Evolutionary conservation across 2,113 vertebrate genomes (phyloP).

Genomic region (Dendrocopos noguchii): DNA sequence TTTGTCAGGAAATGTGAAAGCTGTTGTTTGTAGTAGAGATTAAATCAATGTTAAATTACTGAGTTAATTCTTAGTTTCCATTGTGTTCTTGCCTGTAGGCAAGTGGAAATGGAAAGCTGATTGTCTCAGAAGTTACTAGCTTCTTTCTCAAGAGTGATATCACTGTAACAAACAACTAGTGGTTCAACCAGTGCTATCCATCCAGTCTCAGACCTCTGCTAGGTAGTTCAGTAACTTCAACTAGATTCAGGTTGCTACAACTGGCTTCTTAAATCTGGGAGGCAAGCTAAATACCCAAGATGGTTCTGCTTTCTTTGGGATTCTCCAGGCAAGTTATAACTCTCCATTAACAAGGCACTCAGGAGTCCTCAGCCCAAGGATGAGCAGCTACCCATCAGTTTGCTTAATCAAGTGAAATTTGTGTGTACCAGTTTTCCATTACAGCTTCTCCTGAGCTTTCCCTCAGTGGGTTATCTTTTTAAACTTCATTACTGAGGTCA

Average conservation of each 20-base stretch:
- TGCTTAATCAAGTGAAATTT: neutral
- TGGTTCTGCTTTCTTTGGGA: neutral
- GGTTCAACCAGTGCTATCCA: neutral
- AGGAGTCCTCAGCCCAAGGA: neutral
- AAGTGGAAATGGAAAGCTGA: neutral
- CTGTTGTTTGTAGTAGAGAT: neutral
- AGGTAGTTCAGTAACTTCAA: neutral
- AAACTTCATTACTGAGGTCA: neutral
- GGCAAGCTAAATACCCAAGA: neutral
- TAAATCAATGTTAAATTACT: neutral
- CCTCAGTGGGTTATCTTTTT: neutral
- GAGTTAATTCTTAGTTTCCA: neutral
- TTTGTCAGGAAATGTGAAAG: neutral
- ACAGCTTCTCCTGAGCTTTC: neutral
- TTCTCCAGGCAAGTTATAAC: neutral
- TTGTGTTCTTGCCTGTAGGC: rapidly evolving
- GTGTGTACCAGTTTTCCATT: neutral
- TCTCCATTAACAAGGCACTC: neutral
- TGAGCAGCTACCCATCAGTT: neutral
- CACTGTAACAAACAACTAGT: neutral
- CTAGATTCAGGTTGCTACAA: neutral
- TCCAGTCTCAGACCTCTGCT: neutral
- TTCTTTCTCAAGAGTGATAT: neutral
- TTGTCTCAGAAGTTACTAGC: neutral
- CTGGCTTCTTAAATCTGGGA: neutral